Evolutionary conservation across 2,888 invertebrate species (phyloP), one percentile per base, ranked within the genome.

Genomic region (Odontomyia ornata): DNA sequence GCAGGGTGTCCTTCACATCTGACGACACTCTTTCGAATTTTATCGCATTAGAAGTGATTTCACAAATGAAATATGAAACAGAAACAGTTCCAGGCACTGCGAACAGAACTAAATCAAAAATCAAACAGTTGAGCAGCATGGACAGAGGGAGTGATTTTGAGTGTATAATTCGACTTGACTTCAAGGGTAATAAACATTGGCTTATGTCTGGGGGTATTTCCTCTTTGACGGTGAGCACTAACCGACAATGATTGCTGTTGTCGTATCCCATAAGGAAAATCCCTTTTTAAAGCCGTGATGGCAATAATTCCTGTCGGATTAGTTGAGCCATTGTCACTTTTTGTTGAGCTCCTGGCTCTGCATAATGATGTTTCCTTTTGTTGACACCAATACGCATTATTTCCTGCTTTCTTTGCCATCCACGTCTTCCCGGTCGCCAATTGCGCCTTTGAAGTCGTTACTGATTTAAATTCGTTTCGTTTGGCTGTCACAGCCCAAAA

Each of bases 291-390:
- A 52, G n/a, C 56, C 71, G 71, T 72, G 71, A 72, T 72, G 71
- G 71, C 56, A 72, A 72, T 72, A 52, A 72, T 72, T 72, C 18
- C 71, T 72, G 71, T 72, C 71, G 71, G 71, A 72, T 72, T 72
- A 72, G 52, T 52, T 72, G 56, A 72, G 28, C 71, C 71, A 56
- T 28, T 72, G 71, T 72, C 71, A 56, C 27, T 56, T 72, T 72
- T 72, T 65, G 65, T 65, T 36, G 65, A 65, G 18, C 36, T 27
- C 65, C 13, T 4, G 4, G 65, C 30, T 52, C 5, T 28, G 65
- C 30, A 28, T 65, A 28, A 65, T 65, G 65, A 65, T 65, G 65
- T 65, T 43, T 27, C 28, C 65, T 65, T 36, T 65, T 65, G 65
- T 65, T 65, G 65, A 28, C 36, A 65, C 65, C 65, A 36, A 30